phyloP scores from a whole-genome alignment of 2,888 invertebrate genomes.

The Drosophila acutilabella region DNA sequence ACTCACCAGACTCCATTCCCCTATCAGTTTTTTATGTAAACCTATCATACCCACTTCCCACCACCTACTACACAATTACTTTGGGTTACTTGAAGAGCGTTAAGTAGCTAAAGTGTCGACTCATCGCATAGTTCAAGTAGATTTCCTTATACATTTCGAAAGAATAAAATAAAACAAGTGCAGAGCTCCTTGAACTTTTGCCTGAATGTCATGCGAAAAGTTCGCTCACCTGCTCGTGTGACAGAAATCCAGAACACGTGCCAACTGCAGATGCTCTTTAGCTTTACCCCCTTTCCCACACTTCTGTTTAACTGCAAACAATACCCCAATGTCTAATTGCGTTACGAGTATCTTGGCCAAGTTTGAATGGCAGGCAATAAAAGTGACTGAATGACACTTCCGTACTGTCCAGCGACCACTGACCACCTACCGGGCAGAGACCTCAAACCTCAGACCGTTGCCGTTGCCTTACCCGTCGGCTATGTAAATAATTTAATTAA shows the following conservation, averaged over 20 bases:
- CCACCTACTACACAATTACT: neutral
- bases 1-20: too few species aligned
- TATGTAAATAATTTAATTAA: conserved; percentile 77
- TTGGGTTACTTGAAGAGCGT: neutral
- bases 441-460: neutral
- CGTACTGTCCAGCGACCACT: conserved; percentile 31
- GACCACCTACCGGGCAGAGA: neutral
- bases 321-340: conserved; percentile 47
- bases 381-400: conserved; percentile 61
- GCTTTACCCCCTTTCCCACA: neutral
- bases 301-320: conserved; percentile 1
- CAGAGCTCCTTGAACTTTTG: conserved; percentile 70
- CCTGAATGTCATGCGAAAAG: conserved; percentile 61
- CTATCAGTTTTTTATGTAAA: neutral
- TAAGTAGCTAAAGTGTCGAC: conserved; percentile 28
- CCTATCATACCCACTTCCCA: neutral
- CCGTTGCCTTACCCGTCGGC: conserved; percentile 7
- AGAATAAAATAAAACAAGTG: conserved; percentile 36
- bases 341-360: conserved; percentile 35
- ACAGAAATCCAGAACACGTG: conserved; percentile 34
- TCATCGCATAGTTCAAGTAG: conserved; percentile 32
- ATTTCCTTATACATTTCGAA: conserved; percentile 18
- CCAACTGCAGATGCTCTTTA: conserved; percentile 17
- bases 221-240: conserved; percentile 37
- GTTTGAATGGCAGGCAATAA: conserved; percentile 69